These are phyloP conservation scores for Zaprionus nigranus DNA, from an alignment of 1,140 invertebrate genomes.

Conservation along the genomic window DNA sequence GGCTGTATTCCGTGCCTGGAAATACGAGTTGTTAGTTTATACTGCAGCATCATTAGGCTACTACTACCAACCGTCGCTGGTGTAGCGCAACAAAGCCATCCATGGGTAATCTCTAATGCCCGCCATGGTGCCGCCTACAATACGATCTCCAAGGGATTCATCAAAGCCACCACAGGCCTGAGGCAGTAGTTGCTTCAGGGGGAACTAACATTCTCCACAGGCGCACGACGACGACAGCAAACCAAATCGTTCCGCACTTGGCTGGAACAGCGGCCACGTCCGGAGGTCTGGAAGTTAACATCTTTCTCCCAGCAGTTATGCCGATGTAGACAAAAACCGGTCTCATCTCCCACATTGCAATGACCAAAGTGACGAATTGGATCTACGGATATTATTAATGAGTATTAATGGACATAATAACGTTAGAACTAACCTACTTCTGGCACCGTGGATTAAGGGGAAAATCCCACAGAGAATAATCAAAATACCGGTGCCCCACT, in stretches of 20 bases:
- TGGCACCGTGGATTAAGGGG: background rate
- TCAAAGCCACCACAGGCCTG: slow-evolving; percentile 29
- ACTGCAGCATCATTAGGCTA: no score
- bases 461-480: background rate
- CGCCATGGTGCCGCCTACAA: slow-evolving; percentile 33
- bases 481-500: slow-evolving; percentile 1
- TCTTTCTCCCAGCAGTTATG: slow-evolving; percentile 26
- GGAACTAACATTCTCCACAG: background rate
- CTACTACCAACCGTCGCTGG: slow-evolving; percentile 26
- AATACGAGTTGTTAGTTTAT: background rate
- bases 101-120: slow-evolving; percentile 51
- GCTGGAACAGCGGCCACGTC: slow-evolving; percentile 16
- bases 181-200: slow-evolving; percentile 9
- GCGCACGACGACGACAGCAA: slow-evolving; percentile 39
- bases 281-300: background rate
- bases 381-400: slow-evolving; percentile 12
- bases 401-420: background rate
- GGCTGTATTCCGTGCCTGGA: slow-evolving; percentile 19
- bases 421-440: background rate
- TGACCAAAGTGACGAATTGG: slow-evolving; percentile 48
- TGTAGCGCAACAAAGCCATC: slow-evolving; percentile 55
- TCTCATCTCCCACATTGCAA: slow-evolving; percentile 13
- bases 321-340: slow-evolving; percentile 32
- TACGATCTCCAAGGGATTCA: slow-evolving; percentile 20
- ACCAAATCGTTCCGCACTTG: slow-evolving; percentile 23